These are phyloP conservation scores for Mya arenaria DNA, from an alignment of 1,140 invertebrate genomes.

Conservation along the genomic window DNA sequence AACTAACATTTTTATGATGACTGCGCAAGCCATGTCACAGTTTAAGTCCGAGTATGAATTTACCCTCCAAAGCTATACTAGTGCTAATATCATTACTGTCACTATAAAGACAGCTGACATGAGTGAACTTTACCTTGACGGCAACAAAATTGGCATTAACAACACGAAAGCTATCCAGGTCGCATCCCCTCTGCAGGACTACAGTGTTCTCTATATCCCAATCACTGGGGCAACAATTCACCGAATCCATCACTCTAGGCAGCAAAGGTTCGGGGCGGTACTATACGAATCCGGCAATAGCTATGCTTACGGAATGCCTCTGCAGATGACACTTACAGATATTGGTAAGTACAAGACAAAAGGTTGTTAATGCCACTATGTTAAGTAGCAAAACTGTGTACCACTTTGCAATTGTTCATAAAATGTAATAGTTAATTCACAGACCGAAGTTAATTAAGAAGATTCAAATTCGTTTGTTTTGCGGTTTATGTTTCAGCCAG, in stretches of 20 bases:
- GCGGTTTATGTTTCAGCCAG: too few relatives aligned
- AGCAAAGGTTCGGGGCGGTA: background rate
- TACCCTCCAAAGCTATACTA: background rate
- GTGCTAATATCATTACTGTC: background rate
- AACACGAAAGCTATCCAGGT: background rate
- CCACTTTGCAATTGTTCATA: too few relatives aligned
- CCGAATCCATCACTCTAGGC: background rate
- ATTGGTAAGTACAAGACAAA: background rate
- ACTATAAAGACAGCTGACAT: constrained; percentile 6
- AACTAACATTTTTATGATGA: constrained; percentile 7
- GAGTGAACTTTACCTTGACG: constrained; percentile 1
- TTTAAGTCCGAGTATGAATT: constrained; percentile 8
- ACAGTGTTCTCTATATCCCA: background rate
- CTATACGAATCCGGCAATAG: background rate
- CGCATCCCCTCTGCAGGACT: constrained; percentile 4
- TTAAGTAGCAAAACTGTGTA: too few relatives aligned
- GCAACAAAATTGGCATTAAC: background rate
- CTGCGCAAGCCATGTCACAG: background rate
- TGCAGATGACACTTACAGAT: background rate
- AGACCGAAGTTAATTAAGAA: too few relatives aligned
- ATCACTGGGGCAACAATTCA: background rate
- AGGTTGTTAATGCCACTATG: too few relatives aligned
- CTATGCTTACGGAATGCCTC: background rate
- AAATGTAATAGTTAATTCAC: too few relatives aligned
- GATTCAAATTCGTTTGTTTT: too few relatives aligned